These are phyloP conservation scores for Brachyistius frenatus DNA, from an alignment of 2,113 vertebrate genomes.

Conservation along the genomic window DNA sequence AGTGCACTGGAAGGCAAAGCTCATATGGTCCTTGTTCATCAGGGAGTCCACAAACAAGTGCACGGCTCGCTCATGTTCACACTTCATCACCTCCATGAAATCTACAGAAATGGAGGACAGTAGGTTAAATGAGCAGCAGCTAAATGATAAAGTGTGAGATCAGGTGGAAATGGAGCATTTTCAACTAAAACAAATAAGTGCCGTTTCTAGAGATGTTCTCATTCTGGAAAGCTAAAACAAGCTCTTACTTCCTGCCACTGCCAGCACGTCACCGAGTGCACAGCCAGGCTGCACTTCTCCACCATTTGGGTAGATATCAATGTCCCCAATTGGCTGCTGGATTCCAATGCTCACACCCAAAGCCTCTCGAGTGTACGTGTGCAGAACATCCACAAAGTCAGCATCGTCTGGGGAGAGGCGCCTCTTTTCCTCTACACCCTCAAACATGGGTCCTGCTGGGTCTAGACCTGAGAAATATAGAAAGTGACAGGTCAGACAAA, in stretches of 20 bases:
- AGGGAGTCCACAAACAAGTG: slow-evolving; percentile 96
- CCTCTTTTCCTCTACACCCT: slow-evolving; percentile 86
- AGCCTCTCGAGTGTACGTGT: slow-evolving; percentile 92
- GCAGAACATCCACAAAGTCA: slow-evolving; percentile 95
- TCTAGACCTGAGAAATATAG: slow-evolving; percentile 87
- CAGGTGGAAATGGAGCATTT: neutral
- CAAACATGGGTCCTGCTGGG: slow-evolving; percentile 97
- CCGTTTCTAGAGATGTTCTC: neutral
- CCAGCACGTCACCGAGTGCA: slow-evolving; percentile 86
- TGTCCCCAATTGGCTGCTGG: slow-evolving; percentile 93
- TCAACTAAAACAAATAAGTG: neutral
- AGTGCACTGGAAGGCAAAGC: slow-evolving; percentile 93
- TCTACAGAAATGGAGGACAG: slow-evolving; percentile 75
- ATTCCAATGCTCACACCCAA: slow-evolving; percentile 97
- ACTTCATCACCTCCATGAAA: slow-evolving; percentile 90
- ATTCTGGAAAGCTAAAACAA: slow-evolving; percentile 38
- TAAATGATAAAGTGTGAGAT: neutral
- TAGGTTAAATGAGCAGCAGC: neutral
- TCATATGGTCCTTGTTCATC: slow-evolving; percentile 92
- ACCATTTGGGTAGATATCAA: slow-evolving; percentile 96
- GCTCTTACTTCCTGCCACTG: slow-evolving; percentile 89
- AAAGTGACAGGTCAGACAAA: neutral
- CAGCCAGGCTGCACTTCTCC: slow-evolving; percentile 96
- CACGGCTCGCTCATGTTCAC: slow-evolving; percentile 94
- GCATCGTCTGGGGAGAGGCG: slow-evolving; percentile 96